Conservation (phyloP, 2,797 vertebrate genomes). For the Vespertilio murinus region DNA sequence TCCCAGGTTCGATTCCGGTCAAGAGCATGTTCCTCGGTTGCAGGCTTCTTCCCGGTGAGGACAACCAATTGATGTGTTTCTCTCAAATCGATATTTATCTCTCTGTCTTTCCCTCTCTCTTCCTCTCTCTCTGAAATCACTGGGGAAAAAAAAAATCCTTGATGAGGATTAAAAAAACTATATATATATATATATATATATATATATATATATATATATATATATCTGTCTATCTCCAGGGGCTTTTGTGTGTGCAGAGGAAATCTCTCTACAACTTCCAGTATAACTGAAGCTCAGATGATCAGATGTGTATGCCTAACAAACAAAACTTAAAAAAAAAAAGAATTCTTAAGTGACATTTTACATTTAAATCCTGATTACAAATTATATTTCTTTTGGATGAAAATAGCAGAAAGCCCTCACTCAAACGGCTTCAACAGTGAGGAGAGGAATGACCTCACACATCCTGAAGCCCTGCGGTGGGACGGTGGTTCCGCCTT, state of each 20-base stretch:
- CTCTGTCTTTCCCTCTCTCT: no score
- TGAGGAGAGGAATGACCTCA: background rate
- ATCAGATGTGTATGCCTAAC: background rate
- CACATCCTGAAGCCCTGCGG: background rate
- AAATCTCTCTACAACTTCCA: background rate
- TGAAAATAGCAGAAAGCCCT: constrained; percentile 18
- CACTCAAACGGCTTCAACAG: background rate
- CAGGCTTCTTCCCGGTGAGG: no score
- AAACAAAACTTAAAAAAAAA: background rate
- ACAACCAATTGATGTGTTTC: no score
- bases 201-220: no score
- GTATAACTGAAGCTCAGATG: background rate
- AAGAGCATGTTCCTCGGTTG: no score
- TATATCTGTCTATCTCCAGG: background rate
- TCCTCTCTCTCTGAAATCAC: no score
- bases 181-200: no score
- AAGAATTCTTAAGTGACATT: background rate
- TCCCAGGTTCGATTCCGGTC: no score
- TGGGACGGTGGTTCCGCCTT: background rate
- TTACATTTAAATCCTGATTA: constrained; percentile 16
- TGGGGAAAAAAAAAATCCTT: no score
- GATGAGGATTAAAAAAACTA: no score
- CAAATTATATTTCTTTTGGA: background rate
- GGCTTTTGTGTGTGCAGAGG: background rate
- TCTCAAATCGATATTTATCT: no score